Evolutionary conservation across 1,140 invertebrate genomes (phyloP).

Genomic region (Hydropsyche tenuis): DNA sequence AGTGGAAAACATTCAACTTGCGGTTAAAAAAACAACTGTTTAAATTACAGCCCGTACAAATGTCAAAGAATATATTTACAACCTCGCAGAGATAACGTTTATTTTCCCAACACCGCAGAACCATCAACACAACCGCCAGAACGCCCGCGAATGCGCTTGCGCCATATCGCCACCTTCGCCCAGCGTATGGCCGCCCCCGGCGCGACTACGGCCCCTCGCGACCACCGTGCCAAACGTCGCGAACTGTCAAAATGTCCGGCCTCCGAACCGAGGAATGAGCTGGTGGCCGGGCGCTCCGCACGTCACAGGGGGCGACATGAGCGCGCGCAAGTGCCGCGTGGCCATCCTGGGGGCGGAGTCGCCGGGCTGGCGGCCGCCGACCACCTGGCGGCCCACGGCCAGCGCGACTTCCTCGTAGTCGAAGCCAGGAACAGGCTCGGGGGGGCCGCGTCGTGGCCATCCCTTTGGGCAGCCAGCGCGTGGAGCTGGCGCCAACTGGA

Average conservation of each 20-base stretch:
- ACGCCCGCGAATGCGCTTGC: no score
- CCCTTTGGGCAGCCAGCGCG: constrained; percentile 71
- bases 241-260: neutral
- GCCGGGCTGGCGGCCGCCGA: constrained; percentile 85
- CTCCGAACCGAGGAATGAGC: neutral
- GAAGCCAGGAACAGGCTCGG: constrained; percentile 82
- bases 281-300: no score
- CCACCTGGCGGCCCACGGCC: constrained; percentile 81
- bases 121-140: no score
- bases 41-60: no score
- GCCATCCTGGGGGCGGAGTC: constrained; percentile 75
- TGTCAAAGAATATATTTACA: no score
- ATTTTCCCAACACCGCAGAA: no score
- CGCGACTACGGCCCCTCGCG: no score
- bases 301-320: neutral
- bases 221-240: neutral
- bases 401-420: constrained; percentile 78
- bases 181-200: no score
- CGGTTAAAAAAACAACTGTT: no score
- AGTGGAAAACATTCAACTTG: no score
- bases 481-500: constrained; percentile 94
- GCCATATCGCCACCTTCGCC: no score
- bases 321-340: neutral
- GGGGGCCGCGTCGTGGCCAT: constrained; percentile 80
- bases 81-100: no score